phyloP scores from a whole-genome alignment of 2,888 invertebrate species.

The Rhingia campestris region DNA sequence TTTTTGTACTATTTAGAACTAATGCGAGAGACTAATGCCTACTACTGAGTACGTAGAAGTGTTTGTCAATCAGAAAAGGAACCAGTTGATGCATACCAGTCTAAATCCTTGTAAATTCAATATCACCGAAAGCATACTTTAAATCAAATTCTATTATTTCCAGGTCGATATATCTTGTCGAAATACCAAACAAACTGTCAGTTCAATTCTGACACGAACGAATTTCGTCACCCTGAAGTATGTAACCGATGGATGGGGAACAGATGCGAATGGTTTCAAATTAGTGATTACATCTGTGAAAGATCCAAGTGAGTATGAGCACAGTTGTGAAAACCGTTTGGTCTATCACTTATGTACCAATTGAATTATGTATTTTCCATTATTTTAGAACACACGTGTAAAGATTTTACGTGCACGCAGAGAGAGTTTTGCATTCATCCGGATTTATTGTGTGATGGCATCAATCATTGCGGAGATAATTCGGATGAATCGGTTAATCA shows the following conservation, averaged over 20 bases:
- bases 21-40: too few relatives aligned
- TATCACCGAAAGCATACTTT: too few relatives aligned
- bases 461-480: constrained; percentile 96
- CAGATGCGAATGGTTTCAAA: constrained; percentile 95
- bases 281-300: constrained; percentile 97
- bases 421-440: constrained; percentile 96
- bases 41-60: too few relatives aligned
- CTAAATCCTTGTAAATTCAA: too few relatives aligned
- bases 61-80: too few relatives aligned
- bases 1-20: too few relatives aligned
- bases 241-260: constrained; percentile 96
- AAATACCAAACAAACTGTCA: constrained; percentile 94
- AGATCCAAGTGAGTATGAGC: constrained; percentile 91
- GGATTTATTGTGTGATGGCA: constrained; percentile 94
- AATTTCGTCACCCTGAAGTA: constrained; percentile 97
- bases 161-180: constrained; percentile 96
- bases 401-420: constrained; percentile 93
- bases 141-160: constrained; percentile 76
- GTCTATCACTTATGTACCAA: not conserved
- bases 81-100: too few relatives aligned
- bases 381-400: constrained; percentile 91
- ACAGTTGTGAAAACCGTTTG: not conserved
- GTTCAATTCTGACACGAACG: constrained; percentile 94
- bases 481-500: constrained; percentile 94
- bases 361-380: constrained; percentile 8